These are phyloP conservation scores for Tuberolachnus salignus DNA, from an alignment of 2,888 invertebrate genomes.

Conservation along the genomic window DNA sequence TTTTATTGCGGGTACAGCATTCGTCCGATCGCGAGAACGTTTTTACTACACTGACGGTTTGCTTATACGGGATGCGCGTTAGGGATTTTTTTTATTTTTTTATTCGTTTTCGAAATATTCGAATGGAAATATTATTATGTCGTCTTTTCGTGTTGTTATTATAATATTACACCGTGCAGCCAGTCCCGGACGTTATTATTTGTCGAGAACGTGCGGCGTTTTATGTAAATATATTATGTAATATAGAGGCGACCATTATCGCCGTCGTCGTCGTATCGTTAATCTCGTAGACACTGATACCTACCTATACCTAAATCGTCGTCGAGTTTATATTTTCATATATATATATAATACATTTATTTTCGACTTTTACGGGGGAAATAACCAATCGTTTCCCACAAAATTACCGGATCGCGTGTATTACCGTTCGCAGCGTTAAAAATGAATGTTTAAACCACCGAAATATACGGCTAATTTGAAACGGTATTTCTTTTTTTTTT, in stretches of 20 bases:
- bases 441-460: constrained; percentile 32
- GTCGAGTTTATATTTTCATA: not conserved
- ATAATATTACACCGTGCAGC: no score
- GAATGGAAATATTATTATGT: not conserved
- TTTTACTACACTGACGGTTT: no score
- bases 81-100: no score
- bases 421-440: not conserved
- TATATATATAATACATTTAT: not conserved
- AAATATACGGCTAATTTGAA: constrained; percentile 23
- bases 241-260: constrained; percentile 21
- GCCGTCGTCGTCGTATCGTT: constrained; percentile 12
- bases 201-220: not conserved
- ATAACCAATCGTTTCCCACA: not conserved
- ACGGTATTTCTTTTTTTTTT: constrained; percentile 16
- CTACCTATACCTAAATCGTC: not conserved
- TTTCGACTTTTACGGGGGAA: constrained; percentile 19
- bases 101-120: no score
- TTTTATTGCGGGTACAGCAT: no score
- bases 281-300: constrained; percentile 34
- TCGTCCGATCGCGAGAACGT: no score
- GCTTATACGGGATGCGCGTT: no score
- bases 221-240: constrained; percentile 39
- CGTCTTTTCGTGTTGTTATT: constrained; percentile 1
- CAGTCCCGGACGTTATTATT: constrained; percentile 15
- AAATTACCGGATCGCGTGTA: constrained; percentile 31